Evolutionary conservation across 2,113 vertebrate species (phyloP), one percentile per base, ranked within the genome.

Genomic region (Tachysurus vachellii): DNA sequence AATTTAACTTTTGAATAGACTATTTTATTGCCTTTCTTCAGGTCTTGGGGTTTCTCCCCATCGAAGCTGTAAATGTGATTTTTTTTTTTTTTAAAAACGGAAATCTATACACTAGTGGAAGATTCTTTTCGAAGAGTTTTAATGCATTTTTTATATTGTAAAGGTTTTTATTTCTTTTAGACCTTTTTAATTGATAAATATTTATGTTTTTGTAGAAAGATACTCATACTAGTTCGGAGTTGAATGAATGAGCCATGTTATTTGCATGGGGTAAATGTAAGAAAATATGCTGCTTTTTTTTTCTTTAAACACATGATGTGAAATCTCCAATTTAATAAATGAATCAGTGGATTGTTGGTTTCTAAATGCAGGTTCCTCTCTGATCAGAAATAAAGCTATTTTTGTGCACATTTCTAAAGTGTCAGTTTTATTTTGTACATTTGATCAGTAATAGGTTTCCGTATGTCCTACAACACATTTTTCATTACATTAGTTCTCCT

Each of bases 341-440:
- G 88, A 91, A 91, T 92, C 93, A 92, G 92, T 94, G 92, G 93
- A 94, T 94, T 91, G 92, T 94, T 94, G 94, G 92, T 84, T 94
- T 94, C 93, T 93, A 88, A 85, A 88, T 90, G 90, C 91, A 92
- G 92, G 91, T 93, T 93, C 90, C 91, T 92, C 93, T 94, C 93
- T 93, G 89, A 93, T 93, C 92, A 89, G 83, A 94, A 95, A 95
- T 95, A 95, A 95, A 95, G 93, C 92, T 94, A 94, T 95, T 95
- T 94, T 95, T 94, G 94, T 95, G 94, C 92, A 94, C 92, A 93
- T 90, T 89, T 64, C 90, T 68, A 85, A 88, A 13, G 62, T 84
- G 62, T 85, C 82, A 36, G 21, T 47, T 10, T 62, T 28, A 36
- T 75, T 87, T 84, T 7, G 36, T 23, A 10, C 59, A 19, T 36